These are phyloP conservation scores for Phyllostomus hastatus DNA, from an alignment of 2,113 vertebrate species.

Conservation along the genomic window DNA sequence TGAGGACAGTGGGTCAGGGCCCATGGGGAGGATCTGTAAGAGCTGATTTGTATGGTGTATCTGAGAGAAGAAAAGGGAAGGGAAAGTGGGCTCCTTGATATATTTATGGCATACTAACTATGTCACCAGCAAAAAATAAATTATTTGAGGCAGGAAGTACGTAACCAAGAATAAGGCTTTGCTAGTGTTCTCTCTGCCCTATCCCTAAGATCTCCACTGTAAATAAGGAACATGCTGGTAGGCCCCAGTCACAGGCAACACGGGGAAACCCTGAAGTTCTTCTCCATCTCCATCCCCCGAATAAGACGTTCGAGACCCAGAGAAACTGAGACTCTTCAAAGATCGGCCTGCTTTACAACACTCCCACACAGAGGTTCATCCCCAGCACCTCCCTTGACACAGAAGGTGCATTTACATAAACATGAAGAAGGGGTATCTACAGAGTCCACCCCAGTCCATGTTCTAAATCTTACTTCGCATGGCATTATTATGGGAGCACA, in stretches of 20 bases:
- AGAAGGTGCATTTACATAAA: slow-evolving; percentile 79
- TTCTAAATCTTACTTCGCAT: slow-evolving; percentile 77
- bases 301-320: background rate
- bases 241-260: background rate
- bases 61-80: background rate
- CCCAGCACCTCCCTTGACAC: background rate
- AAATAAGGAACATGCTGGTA: fast-evolving
- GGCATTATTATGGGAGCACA: slow-evolving; percentile 77
- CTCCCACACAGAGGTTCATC: background rate
- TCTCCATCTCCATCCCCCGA: background rate
- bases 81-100: background rate
- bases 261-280: background rate
- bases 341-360: background rate
- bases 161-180: background rate
- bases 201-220: background rate
- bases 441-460: slow-evolving; percentile 76
- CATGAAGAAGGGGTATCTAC: slow-evolving; percentile 77
- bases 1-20: background rate
- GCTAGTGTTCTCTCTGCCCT: too few species aligned
- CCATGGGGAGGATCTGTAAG: background rate
- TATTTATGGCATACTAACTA: background rate
- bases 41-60: background rate
- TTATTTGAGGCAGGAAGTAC: background rate
- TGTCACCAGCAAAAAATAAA: background rate
- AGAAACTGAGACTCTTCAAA: background rate